Base-by-base conservation (phyloP, 2,888 invertebrate genomes). In the Dynastes tityus region DNA sequence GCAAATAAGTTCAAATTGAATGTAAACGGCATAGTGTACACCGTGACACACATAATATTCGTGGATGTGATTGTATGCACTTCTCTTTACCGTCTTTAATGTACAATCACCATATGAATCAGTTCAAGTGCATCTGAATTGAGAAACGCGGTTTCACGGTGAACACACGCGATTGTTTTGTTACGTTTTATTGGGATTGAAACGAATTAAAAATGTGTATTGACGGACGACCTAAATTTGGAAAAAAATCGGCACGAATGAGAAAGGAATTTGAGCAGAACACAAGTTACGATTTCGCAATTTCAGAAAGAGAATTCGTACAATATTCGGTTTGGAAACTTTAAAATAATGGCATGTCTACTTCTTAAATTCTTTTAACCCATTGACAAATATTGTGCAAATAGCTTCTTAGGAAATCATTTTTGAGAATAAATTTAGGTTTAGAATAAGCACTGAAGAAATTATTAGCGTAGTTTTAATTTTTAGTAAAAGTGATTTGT, bases 121-220 rank as follows among this genome's bases (percentile, higher is more conserved):
- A 67, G 67, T 67, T 67, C 67, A 67, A 67, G 67, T 67, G 67
- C 67, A 67, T 67, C 67, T 45, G 49, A 67, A 67, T 67, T 67
- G 49, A 22, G 45, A 45, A 67, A 67, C 37, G 53, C 53, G 22
- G 6, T 37, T 37, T 37, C n/a, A n/a, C 22, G 6, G 63, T 27
- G 63, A 32, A 2, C 32, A 32, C 27, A 63, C 37, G 8, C 9
- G 9, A 11, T 32, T 2, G 13, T 63, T 63, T 63, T 32, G 29
- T 63, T 63, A 9, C 13, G 55, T 58, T 63, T 63, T 63, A 63
- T 63, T 32, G 27, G 22, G 2, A 16, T 16, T 6, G 45, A 45
- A 45, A 22, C 32, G 63, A 63, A 32, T 32, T 29, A 63, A 63
- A 63, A 63, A 63, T 63, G 13, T n/a, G n/a, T n/a, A 32, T 45